phyloP scores from a whole-genome alignment of 1,140 invertebrate species.

The Holotrichia oblita region DNA sequence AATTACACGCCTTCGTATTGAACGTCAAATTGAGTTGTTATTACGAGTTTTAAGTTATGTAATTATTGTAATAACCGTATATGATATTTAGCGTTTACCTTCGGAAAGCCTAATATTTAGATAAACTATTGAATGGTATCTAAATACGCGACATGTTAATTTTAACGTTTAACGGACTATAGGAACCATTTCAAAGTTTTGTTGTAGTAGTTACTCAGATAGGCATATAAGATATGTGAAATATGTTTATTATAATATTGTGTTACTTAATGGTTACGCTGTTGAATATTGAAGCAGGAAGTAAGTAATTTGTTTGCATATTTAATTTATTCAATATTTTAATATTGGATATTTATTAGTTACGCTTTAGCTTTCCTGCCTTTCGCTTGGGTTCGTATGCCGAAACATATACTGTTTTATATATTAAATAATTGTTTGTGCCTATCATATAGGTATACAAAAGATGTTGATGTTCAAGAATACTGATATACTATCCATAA shows the following conservation, averaged over 20 bases:
- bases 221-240: not conserved
- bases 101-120: conserved; percentile 13
- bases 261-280: not conserved
- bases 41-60: conserved; percentile 31
- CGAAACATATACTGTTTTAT: no score
- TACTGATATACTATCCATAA: no score
- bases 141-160: conserved; percentile 5
- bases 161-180: conserved; percentile 2
- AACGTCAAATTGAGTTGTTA: conserved; percentile 33
- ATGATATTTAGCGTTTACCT: not conserved
- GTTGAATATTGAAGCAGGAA: not conserved
- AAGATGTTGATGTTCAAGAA: no score
- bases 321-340: not conserved
- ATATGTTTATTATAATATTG: not conserved
- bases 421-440: no score
- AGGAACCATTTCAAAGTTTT: not conserved
- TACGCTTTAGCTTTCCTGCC: no score
- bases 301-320: not conserved
- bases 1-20: conserved; percentile 34
- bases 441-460: no score
- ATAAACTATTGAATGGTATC: not conserved
- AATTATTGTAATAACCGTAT: conserved; percentile 29
- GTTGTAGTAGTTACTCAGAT: not conserved
- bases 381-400: no score
- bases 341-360: not conserved